phyloP scores from a whole-genome alignment of 1,140 invertebrate genomes.

The Anoplophora glabripennis region DNA sequence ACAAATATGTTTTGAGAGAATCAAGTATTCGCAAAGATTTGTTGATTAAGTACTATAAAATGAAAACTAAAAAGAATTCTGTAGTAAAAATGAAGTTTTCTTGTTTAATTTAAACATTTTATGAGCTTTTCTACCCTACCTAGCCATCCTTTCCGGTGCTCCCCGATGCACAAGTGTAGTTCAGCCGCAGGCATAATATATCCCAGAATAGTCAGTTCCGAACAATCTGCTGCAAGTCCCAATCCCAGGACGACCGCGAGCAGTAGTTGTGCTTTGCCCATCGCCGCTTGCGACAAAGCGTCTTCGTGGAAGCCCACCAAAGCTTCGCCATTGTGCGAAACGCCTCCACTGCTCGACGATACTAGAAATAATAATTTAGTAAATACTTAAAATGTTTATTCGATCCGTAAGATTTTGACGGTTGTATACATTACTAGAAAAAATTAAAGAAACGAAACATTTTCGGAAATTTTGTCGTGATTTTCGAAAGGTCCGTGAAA shows the following conservation, averaged over 20 bases:
- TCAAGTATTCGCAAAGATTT: too few relatives aligned
- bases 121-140: constrained; percentile 54
- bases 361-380: constrained; percentile 21
- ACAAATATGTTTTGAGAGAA: too few relatives aligned
- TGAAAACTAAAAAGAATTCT: too few relatives aligned
- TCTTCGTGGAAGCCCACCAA: constrained; percentile 75
- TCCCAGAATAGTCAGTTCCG: constrained; percentile 71
- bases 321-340: constrained; percentile 35
- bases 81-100: too few relatives aligned
- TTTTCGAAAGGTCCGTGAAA: too few relatives aligned
- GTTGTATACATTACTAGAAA: neutral
- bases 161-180: constrained; percentile 72
- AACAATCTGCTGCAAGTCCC: constrained; percentile 70
- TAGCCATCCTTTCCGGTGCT: constrained; percentile 74
- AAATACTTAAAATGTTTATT: neutral
- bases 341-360: constrained; percentile 21
- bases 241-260: constrained; percentile 65
- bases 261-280: constrained; percentile 67
- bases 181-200: constrained; percentile 77
- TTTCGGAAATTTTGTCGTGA: neutral
- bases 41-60: too few relatives aligned
- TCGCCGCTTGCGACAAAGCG: constrained; percentile 67
- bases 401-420: neutral
- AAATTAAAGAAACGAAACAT: neutral
- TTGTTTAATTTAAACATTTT: neutral